These are phyloP conservation scores for Tachysurus vachellii DNA, from an alignment of 2,113 vertebrate genomes.

Conservation along the genomic window DNA sequence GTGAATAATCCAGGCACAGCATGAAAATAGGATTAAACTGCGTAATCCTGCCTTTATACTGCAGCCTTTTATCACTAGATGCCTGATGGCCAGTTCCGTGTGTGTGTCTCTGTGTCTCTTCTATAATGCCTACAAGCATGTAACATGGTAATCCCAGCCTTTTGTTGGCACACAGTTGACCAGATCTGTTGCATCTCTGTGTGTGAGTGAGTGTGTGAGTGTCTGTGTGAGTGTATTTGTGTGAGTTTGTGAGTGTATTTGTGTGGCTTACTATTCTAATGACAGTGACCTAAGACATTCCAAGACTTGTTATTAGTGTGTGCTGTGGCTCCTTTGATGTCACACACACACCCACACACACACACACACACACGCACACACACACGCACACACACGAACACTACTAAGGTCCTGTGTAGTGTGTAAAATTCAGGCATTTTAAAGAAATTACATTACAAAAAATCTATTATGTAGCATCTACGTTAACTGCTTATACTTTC, in stretches of 20 bases:
- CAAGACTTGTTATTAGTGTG: background rate
- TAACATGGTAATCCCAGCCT: constrained; percentile 14
- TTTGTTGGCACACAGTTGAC: background rate
- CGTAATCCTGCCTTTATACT: constrained; percentile 19
- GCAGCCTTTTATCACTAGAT: background rate
- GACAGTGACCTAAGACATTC: background rate
- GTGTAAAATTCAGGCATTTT: background rate
- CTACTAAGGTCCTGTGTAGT: background rate
- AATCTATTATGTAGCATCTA: too few relatives aligned
- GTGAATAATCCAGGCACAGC: background rate
- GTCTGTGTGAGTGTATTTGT: background rate
- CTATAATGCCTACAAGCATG: background rate
- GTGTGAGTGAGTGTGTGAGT: constrained; percentile 5
- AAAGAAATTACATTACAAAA: background rate
- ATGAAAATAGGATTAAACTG: constrained; percentile 17
- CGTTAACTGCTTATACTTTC: too few relatives aligned
- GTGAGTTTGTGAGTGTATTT: background rate
- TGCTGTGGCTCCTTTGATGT: background rate
- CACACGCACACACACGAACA: constrained; percentile 4
- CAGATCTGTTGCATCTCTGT: background rate
- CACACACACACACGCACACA: background rate
- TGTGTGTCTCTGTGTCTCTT: background rate
- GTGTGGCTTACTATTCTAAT: background rate
- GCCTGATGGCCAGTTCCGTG: background rate
- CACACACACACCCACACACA: background rate